Conservation (phyloP, 2,797 vertebrate species). For the Carduelis carduelis region DNA sequence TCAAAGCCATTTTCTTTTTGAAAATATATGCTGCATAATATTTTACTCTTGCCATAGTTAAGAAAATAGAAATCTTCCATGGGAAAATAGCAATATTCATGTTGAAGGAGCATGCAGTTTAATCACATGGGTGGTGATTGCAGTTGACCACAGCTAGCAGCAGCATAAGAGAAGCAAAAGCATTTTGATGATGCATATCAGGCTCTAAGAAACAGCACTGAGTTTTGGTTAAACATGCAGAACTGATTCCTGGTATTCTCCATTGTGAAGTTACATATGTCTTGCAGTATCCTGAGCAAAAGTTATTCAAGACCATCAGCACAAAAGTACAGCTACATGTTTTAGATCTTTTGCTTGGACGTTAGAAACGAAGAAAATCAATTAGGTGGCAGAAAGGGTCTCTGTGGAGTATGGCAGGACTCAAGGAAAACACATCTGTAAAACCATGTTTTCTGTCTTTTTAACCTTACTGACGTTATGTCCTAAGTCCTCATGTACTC, state of each 20-base stretch:
- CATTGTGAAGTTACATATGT: neutral
- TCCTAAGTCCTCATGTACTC: neutral
- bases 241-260: neutral
- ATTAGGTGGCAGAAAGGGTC: neutral
- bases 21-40: neutral
- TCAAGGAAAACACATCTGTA: neutral
- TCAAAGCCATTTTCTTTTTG: neutral
- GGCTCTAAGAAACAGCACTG: neutral
- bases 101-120: neutral
- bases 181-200: neutral
- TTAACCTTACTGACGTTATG: neutral
- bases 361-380: neutral
- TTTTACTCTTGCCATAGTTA: neutral
- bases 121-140: fast-evolving
- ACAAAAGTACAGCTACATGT: neutral
- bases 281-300: neutral
- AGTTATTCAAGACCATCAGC: neutral
- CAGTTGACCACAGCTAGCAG: neutral
- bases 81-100: neutral
- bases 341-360: neutral
- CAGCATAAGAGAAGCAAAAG: neutral
- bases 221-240: neutral
- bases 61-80: neutral
- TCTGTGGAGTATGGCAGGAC: neutral
- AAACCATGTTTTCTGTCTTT: neutral